phyloP scores from a whole-genome alignment of 2,888 invertebrate genomes.

The Acanthosepion pharaonis region DNA sequence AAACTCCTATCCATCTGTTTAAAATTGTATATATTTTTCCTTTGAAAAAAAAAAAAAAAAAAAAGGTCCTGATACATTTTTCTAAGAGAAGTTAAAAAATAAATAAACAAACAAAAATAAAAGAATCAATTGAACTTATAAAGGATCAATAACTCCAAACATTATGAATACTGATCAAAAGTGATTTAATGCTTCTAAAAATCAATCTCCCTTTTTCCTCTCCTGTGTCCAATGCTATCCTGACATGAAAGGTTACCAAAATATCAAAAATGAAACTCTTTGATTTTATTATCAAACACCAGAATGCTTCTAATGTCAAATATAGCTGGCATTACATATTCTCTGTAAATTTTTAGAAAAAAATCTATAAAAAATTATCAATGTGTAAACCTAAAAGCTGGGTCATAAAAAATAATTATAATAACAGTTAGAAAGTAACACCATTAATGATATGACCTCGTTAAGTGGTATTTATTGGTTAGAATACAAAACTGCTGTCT shows the following conservation, averaged over 20 bases:
- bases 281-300: background rate
- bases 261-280: background rate
- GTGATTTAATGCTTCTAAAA: background rate
- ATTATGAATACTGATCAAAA: background rate
- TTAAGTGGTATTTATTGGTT: background rate
- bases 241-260: background rate
- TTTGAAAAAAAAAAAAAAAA: background rate
- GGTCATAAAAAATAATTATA: background rate
- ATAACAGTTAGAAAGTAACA: background rate
- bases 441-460: background rate
- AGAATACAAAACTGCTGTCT: background rate
- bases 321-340: background rate
- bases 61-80: background rate
- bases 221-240: background rate
- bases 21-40: background rate
- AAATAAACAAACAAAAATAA: constrained; percentile 1
- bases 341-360: background rate
- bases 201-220: background rate
- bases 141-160: background rate
- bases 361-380: background rate
- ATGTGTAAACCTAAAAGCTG: background rate
- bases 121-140: background rate
- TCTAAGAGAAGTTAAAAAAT: background rate
- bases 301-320: constrained; percentile 2
- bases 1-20: background rate